Conservation (phyloP, 2,113 vertebrate species). For the Dunckerocampus dactyliophorus region DNA sequence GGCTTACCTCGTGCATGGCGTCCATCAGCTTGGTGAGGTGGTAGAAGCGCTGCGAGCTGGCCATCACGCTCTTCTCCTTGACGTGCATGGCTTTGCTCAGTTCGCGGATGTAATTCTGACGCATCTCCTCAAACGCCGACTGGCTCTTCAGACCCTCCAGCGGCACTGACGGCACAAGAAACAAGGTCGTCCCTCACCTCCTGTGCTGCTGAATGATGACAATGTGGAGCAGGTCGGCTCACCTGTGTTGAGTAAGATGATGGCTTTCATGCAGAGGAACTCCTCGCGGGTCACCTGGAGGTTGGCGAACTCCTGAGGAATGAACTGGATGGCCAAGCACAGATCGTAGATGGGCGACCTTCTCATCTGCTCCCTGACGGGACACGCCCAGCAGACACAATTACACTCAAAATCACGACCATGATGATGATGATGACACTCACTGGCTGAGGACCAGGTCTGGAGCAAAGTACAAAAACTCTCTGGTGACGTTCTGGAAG, state of each 20-base stretch:
- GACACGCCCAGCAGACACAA: background rate
- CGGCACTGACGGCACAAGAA: conserved; percentile 76
- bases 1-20: conserved; percentile 87
- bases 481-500: conserved; percentile 89
- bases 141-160: conserved; percentile 95
- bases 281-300: conserved; percentile 92
- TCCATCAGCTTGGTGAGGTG: conserved; percentile 95
- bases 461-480: conserved; percentile 95
- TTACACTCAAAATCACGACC: background rate
- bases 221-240: background rate
- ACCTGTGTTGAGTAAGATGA: conserved; percentile 95
- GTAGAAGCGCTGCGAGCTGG: conserved; percentile 92
- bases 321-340: conserved; percentile 91
- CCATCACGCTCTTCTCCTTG: conserved; percentile 84
- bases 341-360: conserved; percentile 91
- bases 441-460: conserved; percentile 94
- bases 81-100: conserved; percentile 86
- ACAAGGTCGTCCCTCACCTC: background rate
- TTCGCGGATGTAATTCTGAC: conserved; percentile 91
- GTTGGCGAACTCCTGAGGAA: conserved; percentile 92
- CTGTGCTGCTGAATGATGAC: background rate
- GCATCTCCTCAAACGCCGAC: conserved; percentile 93
- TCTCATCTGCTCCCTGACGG: conserved; percentile 87
- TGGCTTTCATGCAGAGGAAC: conserved; percentile 97
- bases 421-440: conserved; percentile 62